These are phyloP conservation scores for Tanypteryx hageni DNA, from an alignment of 2,888 invertebrate species.

Conservation along the genomic window DNA sequence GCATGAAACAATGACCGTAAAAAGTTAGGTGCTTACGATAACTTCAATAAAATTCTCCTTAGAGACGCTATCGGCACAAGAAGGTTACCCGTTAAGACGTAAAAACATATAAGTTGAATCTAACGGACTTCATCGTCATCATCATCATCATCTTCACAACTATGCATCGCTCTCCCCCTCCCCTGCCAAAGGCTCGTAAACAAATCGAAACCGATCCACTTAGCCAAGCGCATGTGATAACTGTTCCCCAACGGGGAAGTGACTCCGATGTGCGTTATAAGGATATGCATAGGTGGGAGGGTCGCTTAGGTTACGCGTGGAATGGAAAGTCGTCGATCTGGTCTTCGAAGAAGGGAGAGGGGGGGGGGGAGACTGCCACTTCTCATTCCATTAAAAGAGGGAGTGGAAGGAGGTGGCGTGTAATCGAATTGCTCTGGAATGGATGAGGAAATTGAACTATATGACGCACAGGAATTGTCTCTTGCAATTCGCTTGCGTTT, in stretches of 20 bases:
- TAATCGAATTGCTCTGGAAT: no score
- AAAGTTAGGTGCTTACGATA: background rate
- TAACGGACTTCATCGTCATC: constrained; percentile 18
- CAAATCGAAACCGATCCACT: constrained; percentile 28
- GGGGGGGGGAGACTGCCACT: background rate
- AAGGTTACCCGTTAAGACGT: background rate
- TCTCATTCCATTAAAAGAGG: background rate
- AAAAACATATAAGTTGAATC: background rate
- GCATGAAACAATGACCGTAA: no score
- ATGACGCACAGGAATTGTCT: no score
- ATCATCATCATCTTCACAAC: background rate
- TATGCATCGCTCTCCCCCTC: background rate
- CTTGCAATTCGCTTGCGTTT: no score
- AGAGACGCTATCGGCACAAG: background rate
- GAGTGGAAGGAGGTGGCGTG: background rate
- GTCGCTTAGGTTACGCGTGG: background rate
- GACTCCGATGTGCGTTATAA: background rate
- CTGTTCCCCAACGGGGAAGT: constrained; percentile 2
- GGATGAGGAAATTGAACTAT: no score
- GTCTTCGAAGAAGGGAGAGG: background rate
- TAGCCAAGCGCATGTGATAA: background rate
- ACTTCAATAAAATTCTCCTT: background rate
- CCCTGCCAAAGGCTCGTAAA: background rate
- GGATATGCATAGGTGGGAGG: background rate
- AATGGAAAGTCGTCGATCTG: constrained; percentile 8